Evolutionary conservation across 2,888 invertebrate genomes (phyloP).

Genomic region (Meiosimyza platycephala): DNA sequence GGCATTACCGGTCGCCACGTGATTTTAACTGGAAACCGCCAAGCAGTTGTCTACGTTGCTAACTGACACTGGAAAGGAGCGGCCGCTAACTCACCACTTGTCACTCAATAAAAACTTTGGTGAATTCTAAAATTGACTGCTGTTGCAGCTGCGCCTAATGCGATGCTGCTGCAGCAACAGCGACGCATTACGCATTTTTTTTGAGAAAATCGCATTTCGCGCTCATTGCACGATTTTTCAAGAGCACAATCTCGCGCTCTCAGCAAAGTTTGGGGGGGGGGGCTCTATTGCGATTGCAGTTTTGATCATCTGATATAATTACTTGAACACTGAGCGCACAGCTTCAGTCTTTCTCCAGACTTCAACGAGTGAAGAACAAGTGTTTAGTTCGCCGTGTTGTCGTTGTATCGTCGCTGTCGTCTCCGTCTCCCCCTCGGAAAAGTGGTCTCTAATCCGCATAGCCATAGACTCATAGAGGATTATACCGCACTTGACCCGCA

Average conservation of each 20-base stretch:
- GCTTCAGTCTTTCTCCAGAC: slow-evolving; percentile 66
- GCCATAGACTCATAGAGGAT: background rate
- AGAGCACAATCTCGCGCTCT: too few relatives aligned
- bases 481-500: background rate
- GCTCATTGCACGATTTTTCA: slow-evolving; percentile 12
- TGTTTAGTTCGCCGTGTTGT: slow-evolving; percentile 41
- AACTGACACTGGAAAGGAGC: slow-evolving; percentile 34
- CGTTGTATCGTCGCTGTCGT: slow-evolving; percentile 28
- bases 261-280: too few relatives aligned
- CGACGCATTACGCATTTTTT: background rate
- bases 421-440: background rate
- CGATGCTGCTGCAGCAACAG: background rate
- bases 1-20: slow-evolving; percentile 38
- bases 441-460: slow-evolving; percentile 11
- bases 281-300: too few relatives aligned
- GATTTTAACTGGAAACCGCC: slow-evolving; percentile 23
- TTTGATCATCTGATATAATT: background rate
- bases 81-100: background rate
- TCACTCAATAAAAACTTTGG: background rate
- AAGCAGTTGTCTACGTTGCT: slow-evolving; percentile 37
- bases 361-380: slow-evolving; percentile 61
- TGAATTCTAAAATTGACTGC: slow-evolving; percentile 1
- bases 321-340: slow-evolving; percentile 3
- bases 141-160: background rate
- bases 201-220: background rate